A percentile compares a stretch with the other conserved stretches of the same genome.
Conservation (phyloP, 2,888 invertebrate genomes). For the Bembecia ichneumoniformis region DNA sequence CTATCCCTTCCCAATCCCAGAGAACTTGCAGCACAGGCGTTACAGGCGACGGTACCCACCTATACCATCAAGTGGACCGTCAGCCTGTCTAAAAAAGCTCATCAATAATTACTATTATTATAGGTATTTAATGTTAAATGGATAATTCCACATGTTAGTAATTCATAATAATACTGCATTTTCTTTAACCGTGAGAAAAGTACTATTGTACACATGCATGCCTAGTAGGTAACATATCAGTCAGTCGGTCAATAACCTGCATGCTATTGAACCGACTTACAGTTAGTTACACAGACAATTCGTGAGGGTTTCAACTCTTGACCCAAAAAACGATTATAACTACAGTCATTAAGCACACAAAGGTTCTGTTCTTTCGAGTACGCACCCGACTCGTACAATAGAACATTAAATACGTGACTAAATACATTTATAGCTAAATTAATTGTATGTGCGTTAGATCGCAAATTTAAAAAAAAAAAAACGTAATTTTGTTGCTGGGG, state of each 20-base stretch:
- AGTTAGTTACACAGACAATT: neutral
- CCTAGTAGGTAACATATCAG: constrained; percentile 12
- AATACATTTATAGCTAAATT: neutral
- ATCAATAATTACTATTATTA: too few relatives aligned
- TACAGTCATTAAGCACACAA: neutral
- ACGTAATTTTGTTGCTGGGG: too few relatives aligned
- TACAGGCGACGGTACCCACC: too few relatives aligned
- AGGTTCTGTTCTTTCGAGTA: neutral
- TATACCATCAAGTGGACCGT: too few relatives aligned
- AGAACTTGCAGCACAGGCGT: too few relatives aligned
- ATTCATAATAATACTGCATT: too few relatives aligned
- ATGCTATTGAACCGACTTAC: constrained; percentile 26
- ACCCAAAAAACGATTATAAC: neutral
- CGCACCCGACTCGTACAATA: neutral
- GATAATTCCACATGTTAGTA: too few relatives aligned
- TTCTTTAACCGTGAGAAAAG: neutral
- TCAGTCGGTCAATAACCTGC: constrained; percentile 28
- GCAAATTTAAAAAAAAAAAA: too few relatives aligned
- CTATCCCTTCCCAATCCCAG: too few relatives aligned
- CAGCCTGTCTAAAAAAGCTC: too few relatives aligned
- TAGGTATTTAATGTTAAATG: too few relatives aligned
- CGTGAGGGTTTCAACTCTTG: neutral
- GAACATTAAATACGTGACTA: neutral
- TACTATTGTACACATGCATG: constrained; percentile 2
- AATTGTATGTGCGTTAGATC: too few relatives aligned